A percentile compares a stretch with the other conserved stretches of the same genome.
These are phyloP conservation scores for Papilio glaucus DNA, from an alignment of 1,140 invertebrate species.

Conservation along the genomic window DNA sequence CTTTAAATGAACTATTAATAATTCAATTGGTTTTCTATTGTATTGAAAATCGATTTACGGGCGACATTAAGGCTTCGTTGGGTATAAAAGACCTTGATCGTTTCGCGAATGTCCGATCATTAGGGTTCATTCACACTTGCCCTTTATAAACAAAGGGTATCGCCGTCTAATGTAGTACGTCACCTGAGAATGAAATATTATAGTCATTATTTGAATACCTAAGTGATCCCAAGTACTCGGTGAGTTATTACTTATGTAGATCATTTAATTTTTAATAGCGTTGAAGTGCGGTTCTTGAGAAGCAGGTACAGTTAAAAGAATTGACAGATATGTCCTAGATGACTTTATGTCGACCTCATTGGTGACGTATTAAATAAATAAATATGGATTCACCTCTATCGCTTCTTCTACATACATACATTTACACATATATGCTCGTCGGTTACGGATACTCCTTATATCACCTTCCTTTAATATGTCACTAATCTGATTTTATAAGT, in stretches of 20 bases:
- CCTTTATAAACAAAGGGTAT: constrained; percentile 51
- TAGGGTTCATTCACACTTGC: constrained; percentile 49
- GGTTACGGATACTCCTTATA: no score
- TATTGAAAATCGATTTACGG: constrained; percentile 41
- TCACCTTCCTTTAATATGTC: no score
- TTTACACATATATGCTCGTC: no score
- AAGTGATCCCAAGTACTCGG: neutral
- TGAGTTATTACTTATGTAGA: neutral
- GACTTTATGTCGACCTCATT: no score
- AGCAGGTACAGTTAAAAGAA: no score
- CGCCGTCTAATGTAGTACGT: constrained; percentile 36
- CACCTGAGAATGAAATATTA: constrained; percentile 21
- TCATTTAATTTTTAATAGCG: neutral
- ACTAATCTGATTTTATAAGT: no score
- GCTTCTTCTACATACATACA: no score
- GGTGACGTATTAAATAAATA: no score
- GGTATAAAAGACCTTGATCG: constrained; percentile 34
- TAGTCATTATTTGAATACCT: constrained; percentile 17
- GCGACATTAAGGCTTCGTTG: constrained; percentile 37
- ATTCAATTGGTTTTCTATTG: constrained; percentile 18
- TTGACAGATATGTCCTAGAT: no score
- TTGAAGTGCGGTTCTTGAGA: neutral
- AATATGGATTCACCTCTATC: no score
- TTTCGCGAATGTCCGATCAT: constrained; percentile 38
- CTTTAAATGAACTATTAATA: constrained; percentile 13